phyloP scores from a whole-genome alignment of 2,113 vertebrate species.

The Hydrochoerus hydrochaeris region DNA sequence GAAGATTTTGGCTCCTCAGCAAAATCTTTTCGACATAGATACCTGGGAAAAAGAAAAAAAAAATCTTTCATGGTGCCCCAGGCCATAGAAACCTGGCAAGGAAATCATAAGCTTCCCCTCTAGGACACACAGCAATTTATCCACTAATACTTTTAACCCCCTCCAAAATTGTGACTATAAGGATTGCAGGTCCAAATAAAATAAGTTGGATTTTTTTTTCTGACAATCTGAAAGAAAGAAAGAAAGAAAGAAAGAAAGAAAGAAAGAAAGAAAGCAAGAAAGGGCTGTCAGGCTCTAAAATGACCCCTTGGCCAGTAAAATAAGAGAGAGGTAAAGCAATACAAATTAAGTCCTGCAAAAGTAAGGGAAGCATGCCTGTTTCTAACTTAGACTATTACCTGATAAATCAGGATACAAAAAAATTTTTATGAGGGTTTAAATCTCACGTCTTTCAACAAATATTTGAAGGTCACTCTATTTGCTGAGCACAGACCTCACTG shows the following conservation, averaged over 20 bases:
- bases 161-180: constrained; percentile 54
- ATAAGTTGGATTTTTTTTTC: not conserved
- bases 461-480: not conserved
- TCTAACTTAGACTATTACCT: not conserved
- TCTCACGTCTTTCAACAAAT: not conserved
- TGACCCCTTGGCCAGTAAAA: not conserved
- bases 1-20: constrained; percentile 76
- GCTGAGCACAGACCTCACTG: not conserved
- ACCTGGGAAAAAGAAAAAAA: constrained; percentile 61
- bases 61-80: constrained; percentile 49
- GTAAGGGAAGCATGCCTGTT: not conserved
- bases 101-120: not conserved
- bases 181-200: constrained; percentile 16
- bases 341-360: not conserved
- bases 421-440: not conserved
- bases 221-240: constrained; percentile 1
- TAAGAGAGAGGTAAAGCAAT: not conserved
- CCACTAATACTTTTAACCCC: constrained; percentile 67
- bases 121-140: constrained; percentile 45
- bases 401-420: not conserved
- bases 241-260: no score
- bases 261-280: constrained; percentile 27
- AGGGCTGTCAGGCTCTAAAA: not conserved
- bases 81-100: constrained; percentile 74
- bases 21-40: constrained; percentile 78